Conservation (phyloP, 37 sponge, comb jelly and placozoan species). For the Petrosia ficiformis region DNA sequence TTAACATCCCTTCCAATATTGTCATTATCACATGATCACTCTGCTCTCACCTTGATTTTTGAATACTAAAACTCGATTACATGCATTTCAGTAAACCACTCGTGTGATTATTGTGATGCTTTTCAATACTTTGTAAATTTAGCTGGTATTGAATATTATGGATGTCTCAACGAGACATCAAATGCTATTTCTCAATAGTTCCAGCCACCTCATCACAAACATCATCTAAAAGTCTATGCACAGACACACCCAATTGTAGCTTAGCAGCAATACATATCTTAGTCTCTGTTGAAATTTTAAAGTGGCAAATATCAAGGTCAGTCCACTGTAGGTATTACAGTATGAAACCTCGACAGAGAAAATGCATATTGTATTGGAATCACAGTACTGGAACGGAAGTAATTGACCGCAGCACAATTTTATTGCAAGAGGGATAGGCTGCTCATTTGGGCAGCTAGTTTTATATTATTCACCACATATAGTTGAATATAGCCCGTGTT, state of each 20-base stretch:
- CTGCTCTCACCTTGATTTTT: constrained; percentile 18
- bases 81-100: constrained; percentile 4
- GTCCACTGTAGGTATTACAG: not conserved
- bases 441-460: too few species aligned
- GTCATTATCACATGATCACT: too few species aligned
- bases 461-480: too few species aligned
- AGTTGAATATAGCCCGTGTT: too few species aligned
- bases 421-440: too few species aligned
- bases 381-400: too few species aligned
- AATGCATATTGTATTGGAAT: too few species aligned
- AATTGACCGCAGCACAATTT: too few species aligned
- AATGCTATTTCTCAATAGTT: not conserved
- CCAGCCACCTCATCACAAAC: constrained; percentile 4
- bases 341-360: not conserved
- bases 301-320: not conserved
- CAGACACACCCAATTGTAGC: not conserved
- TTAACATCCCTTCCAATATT: too few species aligned
- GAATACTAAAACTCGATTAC: constrained; percentile 1
- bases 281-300: not conserved
- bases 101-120: constrained; percentile 12
- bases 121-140: constrained; percentile 2
- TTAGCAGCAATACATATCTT: constrained; percentile 2
- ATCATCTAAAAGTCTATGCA: not conserved
- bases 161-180: not conserved
- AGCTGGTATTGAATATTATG: not conserved